Conservation (phyloP, 1,140 invertebrate genomes). For the Leptinotarsa lineolata region DNA sequence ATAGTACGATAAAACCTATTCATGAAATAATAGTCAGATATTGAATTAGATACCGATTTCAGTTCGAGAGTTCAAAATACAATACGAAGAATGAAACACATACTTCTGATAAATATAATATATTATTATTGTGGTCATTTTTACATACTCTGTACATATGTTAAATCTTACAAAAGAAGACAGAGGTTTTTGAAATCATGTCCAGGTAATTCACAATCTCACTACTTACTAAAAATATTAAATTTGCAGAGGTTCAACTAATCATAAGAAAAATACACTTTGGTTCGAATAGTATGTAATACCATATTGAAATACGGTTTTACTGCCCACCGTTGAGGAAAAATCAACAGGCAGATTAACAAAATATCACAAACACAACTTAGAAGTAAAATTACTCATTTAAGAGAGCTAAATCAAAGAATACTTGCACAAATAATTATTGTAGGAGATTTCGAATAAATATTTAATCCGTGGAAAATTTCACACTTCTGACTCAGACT, state of each 20-base stretch:
- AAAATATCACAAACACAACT: conserved; percentile 45
- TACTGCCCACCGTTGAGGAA: conserved; percentile 29
- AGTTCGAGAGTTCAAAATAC: too few relatives aligned
- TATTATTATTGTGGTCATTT: conserved; percentile 39
- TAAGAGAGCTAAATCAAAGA: conserved; percentile 34
- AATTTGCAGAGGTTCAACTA: conserved; percentile 26
- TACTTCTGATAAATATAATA: conserved; percentile 35
- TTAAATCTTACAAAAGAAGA: conserved; percentile 34
- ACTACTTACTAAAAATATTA: neutral
- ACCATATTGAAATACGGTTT: conserved; percentile 50
- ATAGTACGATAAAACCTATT: too few relatives aligned
- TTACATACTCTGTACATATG: conserved; percentile 40
- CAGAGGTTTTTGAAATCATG: conserved; percentile 25
- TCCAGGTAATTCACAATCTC: conserved; percentile 15
- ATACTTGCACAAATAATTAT: conserved; percentile 36
- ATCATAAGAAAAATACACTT: conserved; percentile 47
- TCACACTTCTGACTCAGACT: conserved; percentile 14
- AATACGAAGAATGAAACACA: neutral
- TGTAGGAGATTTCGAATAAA: conserved; percentile 41
- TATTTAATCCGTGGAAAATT: conserved; percentile 37
- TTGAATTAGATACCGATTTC: too few relatives aligned
- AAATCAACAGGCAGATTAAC: conserved; percentile 32
- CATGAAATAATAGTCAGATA: too few relatives aligned
- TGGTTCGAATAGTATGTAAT: conserved; percentile 50
- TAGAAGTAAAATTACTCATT: conserved; percentile 15